Evolutionary conservation across 1,140 invertebrate genomes (phyloP).

Genomic region (Papilio glaucus): DNA sequence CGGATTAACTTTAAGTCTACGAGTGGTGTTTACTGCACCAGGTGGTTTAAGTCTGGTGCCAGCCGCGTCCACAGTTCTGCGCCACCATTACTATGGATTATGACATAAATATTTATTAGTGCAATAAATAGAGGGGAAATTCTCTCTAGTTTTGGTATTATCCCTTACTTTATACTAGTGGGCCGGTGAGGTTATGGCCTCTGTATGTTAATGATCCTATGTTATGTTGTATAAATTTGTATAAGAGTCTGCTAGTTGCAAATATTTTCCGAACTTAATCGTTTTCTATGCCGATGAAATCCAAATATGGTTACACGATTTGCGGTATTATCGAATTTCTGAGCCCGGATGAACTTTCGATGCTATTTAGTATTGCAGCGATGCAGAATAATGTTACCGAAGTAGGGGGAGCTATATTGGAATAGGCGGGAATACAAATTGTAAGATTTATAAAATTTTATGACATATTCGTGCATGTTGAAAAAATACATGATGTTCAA

Average conservation of each 20-base stretch:
- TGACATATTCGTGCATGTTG: too few relatives aligned
- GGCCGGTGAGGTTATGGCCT: conserved; percentile 52
- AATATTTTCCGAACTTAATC: conserved; percentile 48
- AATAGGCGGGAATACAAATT: not conserved
- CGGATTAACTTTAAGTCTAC: conserved; percentile 35
- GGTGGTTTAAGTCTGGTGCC: conserved; percentile 49
- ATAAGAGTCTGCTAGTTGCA: conserved; percentile 45
- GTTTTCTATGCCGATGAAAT: conserved; percentile 38
- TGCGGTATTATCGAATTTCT: conserved; percentile 48
- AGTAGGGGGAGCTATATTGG: not conserved
- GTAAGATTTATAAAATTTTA: not conserved
- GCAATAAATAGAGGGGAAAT: conserved; percentile 65
- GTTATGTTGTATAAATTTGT: conserved; percentile 48
- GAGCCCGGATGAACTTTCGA: conserved; percentile 37
- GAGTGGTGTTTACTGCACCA: conserved; percentile 40
- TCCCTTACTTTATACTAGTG: conserved; percentile 61
- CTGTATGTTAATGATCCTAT: conserved; percentile 52
- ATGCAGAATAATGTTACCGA: conserved; percentile 11
- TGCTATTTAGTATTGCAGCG: conserved; percentile 14
- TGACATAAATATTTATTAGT: conserved; percentile 75
- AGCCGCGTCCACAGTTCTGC: conserved; percentile 47
- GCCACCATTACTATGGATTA: conserved; percentile 70
- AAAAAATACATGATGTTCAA: too few relatives aligned
- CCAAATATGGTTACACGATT: conserved; percentile 43
- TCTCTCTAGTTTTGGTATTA: conserved; percentile 57